These are phyloP conservation scores for Eilema sororculum DNA, from an alignment of 2,888 invertebrate species.

Conservation along the genomic window DNA sequence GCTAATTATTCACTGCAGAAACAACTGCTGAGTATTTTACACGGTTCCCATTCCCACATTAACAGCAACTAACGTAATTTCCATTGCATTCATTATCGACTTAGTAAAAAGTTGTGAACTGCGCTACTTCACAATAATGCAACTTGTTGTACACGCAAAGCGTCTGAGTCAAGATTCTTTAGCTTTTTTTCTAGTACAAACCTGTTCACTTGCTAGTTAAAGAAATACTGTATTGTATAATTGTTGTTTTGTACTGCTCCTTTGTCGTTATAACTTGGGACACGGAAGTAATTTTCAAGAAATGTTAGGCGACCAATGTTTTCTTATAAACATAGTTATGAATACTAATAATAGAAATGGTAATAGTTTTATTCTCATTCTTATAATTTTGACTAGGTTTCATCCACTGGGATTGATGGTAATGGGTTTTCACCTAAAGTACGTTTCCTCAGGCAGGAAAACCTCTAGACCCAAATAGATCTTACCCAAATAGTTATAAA, in stretches of 20 bases:
- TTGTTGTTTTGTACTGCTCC: not conserved
- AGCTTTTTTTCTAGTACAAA: not conserved
- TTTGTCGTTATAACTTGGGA: not conserved
- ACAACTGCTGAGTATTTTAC: slow-evolving; percentile 16
- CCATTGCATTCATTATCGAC: slow-evolving; percentile 63
- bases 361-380: not conserved
- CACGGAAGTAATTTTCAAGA: not conserved
- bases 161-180: not conserved
- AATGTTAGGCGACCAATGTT: not conserved
- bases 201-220: slow-evolving; percentile 1
- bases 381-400: not conserved
- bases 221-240: not conserved
- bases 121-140: slow-evolving; percentile 29
- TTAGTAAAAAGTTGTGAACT: slow-evolving; percentile 65
- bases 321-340: not conserved
- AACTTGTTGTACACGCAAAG: not conserved
- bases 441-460: no score
- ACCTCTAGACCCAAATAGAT: no score
- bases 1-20: slow-evolving; percentile 42
- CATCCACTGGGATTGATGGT: no score
- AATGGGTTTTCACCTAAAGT: no score
- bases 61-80: slow-evolving; percentile 56
- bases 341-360: not conserved
- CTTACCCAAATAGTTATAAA: no score
- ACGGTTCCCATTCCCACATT: slow-evolving; percentile 62